Conservation (phyloP, 2,113 vertebrate genomes). For the Serilophus lunatus region DNA sequence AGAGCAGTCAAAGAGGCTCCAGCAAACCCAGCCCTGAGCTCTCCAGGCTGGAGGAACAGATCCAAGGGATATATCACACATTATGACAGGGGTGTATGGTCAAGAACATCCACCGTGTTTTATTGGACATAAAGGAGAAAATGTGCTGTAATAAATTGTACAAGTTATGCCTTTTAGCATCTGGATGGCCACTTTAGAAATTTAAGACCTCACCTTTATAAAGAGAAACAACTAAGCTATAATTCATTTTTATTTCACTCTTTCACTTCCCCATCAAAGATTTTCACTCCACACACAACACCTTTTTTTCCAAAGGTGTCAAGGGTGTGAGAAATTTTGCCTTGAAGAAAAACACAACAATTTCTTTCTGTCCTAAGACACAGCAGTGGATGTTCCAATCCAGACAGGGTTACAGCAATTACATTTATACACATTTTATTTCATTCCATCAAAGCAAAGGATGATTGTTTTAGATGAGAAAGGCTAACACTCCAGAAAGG, state of each 20-base stretch:
- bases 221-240: neutral
- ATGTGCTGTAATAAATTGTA: slow-evolving; percentile 4
- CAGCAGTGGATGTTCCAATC: neutral
- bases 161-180: neutral
- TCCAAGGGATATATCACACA: neutral
- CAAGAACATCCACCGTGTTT: neutral
- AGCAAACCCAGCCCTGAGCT: neutral
- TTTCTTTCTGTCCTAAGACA: neutral
- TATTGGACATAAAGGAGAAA: slow-evolving; percentile 23
- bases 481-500: neutral
- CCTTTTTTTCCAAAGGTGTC: neutral
- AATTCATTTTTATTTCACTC: neutral
- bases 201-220: slow-evolving; percentile 16
- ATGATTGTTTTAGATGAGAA: neutral
- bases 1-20: neutral
- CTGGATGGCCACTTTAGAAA: neutral
- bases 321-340: too few relatives aligned
- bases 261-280: neutral
- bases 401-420: neutral
- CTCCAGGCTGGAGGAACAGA: neutral
- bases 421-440: neutral
- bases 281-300: neutral
- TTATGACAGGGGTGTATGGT: neutral
- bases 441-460: neutral
- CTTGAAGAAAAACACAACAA: neutral